These are phyloP conservation scores for Diglossa cyanea DNA, from an alignment of 2,797 vertebrate genomes.

Conservation along the genomic window DNA sequence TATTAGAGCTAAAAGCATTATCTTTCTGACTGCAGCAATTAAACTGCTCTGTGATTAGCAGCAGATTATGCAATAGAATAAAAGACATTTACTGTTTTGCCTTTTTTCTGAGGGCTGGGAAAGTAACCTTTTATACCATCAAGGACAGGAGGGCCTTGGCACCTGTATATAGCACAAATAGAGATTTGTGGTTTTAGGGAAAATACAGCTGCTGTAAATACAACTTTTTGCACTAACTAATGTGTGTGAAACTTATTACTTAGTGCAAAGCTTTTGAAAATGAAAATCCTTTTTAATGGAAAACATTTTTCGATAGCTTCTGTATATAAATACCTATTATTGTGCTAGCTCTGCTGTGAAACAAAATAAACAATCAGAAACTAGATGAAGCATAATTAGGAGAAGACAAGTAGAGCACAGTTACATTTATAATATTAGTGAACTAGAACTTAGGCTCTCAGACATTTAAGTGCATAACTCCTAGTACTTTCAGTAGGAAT, in stretches of 20 bases:
- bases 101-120: not conserved
- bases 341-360: not conserved
- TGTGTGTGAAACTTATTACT: not conserved
- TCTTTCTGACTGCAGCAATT: conserved; percentile 20
- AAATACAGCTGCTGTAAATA: not conserved
- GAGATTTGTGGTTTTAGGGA: not conserved
- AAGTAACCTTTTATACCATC: not conserved
- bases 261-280: not conserved
- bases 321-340: not conserved
- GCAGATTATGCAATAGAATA: not conserved
- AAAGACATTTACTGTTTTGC: not conserved
- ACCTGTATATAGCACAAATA: not conserved
- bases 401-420: not conserved
- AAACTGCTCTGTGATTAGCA: conserved; percentile 9
- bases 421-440: not conserved
- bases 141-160: not conserved
- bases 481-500: not conserved
- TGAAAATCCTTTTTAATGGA: not conserved
- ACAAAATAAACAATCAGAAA: not conserved
- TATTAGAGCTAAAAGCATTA: not conserved
- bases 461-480: not conserved
- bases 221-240: not conserved
- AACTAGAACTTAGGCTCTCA: not conserved
- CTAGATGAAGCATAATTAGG: not conserved
- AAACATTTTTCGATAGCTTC: not conserved